phyloP scores from a whole-genome alignment of 1,140 invertebrate species.

The Microvelia longipes region DNA sequence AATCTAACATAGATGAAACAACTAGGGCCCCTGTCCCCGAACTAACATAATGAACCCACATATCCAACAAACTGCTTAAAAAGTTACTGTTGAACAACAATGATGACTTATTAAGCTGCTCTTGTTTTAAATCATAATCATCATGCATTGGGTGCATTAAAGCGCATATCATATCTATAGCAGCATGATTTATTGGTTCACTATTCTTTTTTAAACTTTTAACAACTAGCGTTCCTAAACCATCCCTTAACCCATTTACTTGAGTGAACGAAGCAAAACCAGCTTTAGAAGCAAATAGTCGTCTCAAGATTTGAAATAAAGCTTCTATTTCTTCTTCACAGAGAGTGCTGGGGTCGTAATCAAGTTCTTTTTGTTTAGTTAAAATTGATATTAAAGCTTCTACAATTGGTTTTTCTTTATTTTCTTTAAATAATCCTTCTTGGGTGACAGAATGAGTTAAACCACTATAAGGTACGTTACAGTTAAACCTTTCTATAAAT shows the following conservation, averaged over 20 bases:
- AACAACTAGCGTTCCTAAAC: conserved; percentile 79
- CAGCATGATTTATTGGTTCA: conserved; percentile 83
- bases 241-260: conserved; percentile 76
- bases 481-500: conserved; percentile 62
- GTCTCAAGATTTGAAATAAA: conserved; percentile 83
- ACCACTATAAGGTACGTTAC: conserved; percentile 94
- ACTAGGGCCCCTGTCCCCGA: conserved; percentile 65
- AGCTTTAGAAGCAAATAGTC: conserved; percentile 90
- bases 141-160: conserved; percentile 98
- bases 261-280: conserved; percentile 93
- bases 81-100: conserved; percentile 84
- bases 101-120: conserved; percentile 94
- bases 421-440: conserved; percentile 94
- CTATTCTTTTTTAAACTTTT: conserved; percentile 77
- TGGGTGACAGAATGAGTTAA: conserved; percentile 88
- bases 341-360: conserved; percentile 43
- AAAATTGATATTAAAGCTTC: conserved; percentile 60
- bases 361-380: conserved; percentile 33
- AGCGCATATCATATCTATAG: conserved; percentile 91
- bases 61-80: conserved; percentile 80
- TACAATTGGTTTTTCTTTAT: conserved; percentile 92
- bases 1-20: conserved; percentile 89
- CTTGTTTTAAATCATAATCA: conserved; percentile 85
- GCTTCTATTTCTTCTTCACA: conserved; percentile 61
- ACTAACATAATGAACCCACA: conserved; percentile 91